A percentile compares a stretch with the other conserved stretches of the same genome.
phyloP scores from a whole-genome alignment of 2,113 vertebrate species.

The Rhynchomys soricoides region DNA sequence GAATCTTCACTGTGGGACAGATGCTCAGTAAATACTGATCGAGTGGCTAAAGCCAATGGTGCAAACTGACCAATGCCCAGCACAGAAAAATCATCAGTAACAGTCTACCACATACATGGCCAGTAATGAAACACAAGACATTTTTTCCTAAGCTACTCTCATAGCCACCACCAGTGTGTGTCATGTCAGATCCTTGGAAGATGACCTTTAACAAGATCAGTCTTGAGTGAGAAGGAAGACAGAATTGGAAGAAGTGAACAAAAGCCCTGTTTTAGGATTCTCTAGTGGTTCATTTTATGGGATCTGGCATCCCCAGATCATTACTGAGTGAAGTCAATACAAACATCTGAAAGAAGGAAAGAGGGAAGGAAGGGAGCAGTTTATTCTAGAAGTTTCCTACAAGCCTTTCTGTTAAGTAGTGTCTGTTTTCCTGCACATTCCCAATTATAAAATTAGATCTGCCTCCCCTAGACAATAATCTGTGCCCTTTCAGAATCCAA shows the following conservation, averaged over 20 bases:
- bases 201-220: not conserved
- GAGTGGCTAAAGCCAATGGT: not conserved
- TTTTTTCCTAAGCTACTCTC: not conserved
- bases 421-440: conserved; percentile 46
- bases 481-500: conserved; percentile 51
- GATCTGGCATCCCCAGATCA: not conserved
- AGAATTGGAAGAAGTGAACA: not conserved
- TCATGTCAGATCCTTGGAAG: not conserved
- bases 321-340: not conserved
- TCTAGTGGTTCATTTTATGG: not conserved
- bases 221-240: not conserved
- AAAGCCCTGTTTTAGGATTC: not conserved
- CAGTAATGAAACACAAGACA: not conserved
- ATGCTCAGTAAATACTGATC: not conserved
- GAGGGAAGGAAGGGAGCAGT: not conserved
- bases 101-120: not conserved
- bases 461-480: conserved; percentile 26
- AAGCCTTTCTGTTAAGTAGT: conserved; percentile 20
- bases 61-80: not conserved
- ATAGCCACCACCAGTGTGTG: not conserved
- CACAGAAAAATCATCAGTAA: not conserved
- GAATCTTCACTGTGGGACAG: not conserved
- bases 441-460: conserved; percentile 55
- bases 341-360: conserved; percentile 10
- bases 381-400: conserved; percentile 37